Conservation (phyloP, 2,888 invertebrate species). For the Cheiracanthium punctorium region DNA sequence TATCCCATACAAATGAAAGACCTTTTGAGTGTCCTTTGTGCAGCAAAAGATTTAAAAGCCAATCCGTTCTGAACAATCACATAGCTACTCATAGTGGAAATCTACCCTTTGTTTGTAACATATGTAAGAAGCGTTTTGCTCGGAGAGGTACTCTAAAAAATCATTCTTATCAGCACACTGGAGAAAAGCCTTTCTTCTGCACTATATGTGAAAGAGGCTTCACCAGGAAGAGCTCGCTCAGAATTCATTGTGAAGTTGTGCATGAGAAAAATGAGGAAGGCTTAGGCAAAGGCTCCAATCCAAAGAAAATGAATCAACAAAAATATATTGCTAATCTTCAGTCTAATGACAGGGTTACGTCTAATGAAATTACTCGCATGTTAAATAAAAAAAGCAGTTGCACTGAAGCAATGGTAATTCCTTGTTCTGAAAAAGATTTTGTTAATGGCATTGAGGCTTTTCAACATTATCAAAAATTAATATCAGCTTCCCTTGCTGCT, state of each 20-base stretch:
- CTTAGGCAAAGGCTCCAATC: neutral
- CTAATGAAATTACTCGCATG: neutral
- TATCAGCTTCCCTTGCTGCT: neutral
- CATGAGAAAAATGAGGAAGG: neutral
- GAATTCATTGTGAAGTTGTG: neutral
- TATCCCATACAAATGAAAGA: constrained; percentile 4
- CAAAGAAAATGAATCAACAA: neutral
- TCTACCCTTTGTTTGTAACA: neutral
- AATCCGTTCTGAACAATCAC: neutral
- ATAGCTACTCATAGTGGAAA: neutral
- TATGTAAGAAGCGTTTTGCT: neutral
- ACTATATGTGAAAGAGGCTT: neutral
- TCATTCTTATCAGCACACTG: neutral
- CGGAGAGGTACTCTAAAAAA: constrained; percentile 7
- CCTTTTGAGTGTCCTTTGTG: neutral
- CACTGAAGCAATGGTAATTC: neutral
- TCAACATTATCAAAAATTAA: neutral
- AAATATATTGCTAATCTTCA: neutral
- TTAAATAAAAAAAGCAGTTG: neutral
- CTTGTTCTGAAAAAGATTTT: neutral
- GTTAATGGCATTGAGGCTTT: neutral
- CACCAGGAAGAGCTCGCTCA: neutral
- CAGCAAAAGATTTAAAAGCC: neutral
- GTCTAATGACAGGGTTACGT: neutral
- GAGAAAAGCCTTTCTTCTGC: neutral